Conservation (phyloP, 2,888 invertebrate species). For the Morpho achilles region DNA sequence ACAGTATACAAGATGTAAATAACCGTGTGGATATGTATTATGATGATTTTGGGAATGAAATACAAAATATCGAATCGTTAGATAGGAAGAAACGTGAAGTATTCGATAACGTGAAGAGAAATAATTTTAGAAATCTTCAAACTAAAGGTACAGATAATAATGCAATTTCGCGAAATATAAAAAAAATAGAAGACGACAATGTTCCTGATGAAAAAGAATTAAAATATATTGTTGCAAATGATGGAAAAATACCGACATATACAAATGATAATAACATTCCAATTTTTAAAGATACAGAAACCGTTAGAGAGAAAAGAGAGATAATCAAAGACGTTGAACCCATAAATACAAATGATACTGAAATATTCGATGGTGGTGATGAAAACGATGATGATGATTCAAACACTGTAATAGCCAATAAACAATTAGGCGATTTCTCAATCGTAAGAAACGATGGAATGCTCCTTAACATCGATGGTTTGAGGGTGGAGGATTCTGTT, state of each 20-base stretch:
- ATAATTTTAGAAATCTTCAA: background rate
- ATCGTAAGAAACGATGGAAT: slow-evolving; percentile 35
- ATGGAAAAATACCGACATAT: background rate
- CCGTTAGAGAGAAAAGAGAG: slow-evolving; percentile 18
- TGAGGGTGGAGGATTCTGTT: slow-evolving; percentile 79
- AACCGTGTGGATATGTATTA: slow-evolving; percentile 4
- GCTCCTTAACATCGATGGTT: slow-evolving; percentile 63
- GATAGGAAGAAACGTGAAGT: slow-evolving; percentile 2
- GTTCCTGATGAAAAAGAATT: background rate
- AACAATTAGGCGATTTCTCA: slow-evolving; percentile 35
- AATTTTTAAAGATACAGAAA: slow-evolving; percentile 6
- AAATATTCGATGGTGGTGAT: slow-evolving; percentile 3
- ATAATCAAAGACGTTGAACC: slow-evolving; percentile 17
- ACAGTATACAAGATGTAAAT: slow-evolving; percentile 27
- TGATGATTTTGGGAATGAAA: slow-evolving; percentile 5
- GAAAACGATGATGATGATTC: slow-evolving; percentile 12
- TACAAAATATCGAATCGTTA: slow-evolving; percentile 5
- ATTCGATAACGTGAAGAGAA: background rate
- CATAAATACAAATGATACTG: background rate
- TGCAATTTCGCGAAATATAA: background rate
- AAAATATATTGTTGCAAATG: background rate
- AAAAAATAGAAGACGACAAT: too few species aligned
- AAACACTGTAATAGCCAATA: slow-evolving; percentile 23
- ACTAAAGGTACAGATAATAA: background rate
- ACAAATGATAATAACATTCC: slow-evolving; percentile 6